These are phyloP conservation scores for Allygus modestus DNA, from an alignment of 2,888 invertebrate species.

Conservation along the genomic window DNA sequence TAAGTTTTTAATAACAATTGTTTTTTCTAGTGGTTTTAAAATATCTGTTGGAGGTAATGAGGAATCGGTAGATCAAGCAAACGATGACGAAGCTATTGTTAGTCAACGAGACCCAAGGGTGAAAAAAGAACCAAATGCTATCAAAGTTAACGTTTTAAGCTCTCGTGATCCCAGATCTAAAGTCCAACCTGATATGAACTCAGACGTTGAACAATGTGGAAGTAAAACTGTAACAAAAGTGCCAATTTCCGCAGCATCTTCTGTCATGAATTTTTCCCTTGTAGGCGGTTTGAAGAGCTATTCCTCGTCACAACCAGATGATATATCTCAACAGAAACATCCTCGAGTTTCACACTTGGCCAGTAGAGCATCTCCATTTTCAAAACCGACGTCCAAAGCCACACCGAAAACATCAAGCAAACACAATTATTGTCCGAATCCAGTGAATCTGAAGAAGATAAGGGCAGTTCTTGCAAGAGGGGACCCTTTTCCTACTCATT, in stretches of 20 bases:
- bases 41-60: not conserved
- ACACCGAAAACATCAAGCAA: not conserved
- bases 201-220: not conserved
- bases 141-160: not conserved
- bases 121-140: not conserved
- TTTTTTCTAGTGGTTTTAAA: not conserved
- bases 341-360: not conserved
- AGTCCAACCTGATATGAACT: not conserved
- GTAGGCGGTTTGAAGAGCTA: not conserved
- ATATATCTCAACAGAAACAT: not conserved
- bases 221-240: not conserved
- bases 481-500: conserved; percentile 36
- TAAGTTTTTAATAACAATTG: too few species aligned
- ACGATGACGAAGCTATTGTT: not conserved
- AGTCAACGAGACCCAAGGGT: not conserved
- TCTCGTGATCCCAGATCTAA: not conserved
- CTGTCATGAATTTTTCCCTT: not conserved
- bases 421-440: conserved; percentile 15
- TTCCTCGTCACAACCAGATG: not conserved
- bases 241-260: not conserved
- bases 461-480: conserved; percentile 50
- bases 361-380: not conserved
- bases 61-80: not conserved
- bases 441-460: conserved; percentile 46
- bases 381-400: not conserved